Evolutionary conservation across 2,888 invertebrate genomes (phyloP), one percentile per base, ranked within the genome.

Genomic region (Heliconius cydno): DNA sequence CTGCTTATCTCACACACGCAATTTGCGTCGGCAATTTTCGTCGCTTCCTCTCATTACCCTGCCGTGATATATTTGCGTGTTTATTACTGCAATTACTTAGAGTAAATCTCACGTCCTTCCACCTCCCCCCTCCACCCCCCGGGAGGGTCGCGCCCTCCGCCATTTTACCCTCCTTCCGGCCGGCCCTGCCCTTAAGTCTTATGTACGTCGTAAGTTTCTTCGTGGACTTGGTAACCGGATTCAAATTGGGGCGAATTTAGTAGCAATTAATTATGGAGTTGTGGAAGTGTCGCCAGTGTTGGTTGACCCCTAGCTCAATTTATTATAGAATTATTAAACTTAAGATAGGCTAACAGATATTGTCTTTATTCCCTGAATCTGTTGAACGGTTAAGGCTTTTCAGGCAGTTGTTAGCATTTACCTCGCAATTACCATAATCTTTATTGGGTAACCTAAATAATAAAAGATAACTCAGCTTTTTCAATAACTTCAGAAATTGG

Each of bases 81-180:
- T 95, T 95, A 95, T 95, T 95, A 95, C 95, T 93, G 95, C 95
- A 95, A 95, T 95, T 95, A 95, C 95, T 95, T 95, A 95, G 94
- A 95, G 95, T 95, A 95, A 95, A 95, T 95, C 95, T 95, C 94
- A 92, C 94, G 94, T 95, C 94, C 95, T 95, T 95, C 94, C 95
- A 93, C 89, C 90, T 87, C 89, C 90, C 90, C 87, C 89, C 28
- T 28, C 90, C 90, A 81, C 84, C 85, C 85, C 86, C 85, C 85
- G 87, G 89, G 91, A 93, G 94, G 94, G 94, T 94, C 92, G 94
- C 90, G 92, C 94, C 94, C 94, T 92, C 89, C 92, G 91, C 93
- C 93, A 92, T 92, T 93, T 91, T 92, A 90, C 92, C 94, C 94
- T 92, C 93, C 93, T 92, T 94, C 94, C 94, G 93, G 93, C 90